Percentiles rank a stretch among this genome's conserved stretches.
Conservation (phyloP, 1,140 invertebrate species). For the Steinernema feltiae region DNA sequence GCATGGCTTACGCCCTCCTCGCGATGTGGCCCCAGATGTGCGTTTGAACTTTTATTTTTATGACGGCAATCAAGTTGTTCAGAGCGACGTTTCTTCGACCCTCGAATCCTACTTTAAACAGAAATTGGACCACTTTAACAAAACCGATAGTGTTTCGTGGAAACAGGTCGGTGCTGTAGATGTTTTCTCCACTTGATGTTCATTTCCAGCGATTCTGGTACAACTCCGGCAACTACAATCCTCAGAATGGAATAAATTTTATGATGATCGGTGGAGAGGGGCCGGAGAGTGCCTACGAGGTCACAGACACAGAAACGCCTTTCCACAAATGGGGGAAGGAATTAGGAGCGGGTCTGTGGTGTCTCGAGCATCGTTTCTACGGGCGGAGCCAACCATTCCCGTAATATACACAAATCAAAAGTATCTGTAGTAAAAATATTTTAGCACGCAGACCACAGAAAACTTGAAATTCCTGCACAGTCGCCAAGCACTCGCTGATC, state of each 20-base stretch:
- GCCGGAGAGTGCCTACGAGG: constrained; percentile 21
- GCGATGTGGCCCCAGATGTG: not conserved
- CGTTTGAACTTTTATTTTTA: not conserved
- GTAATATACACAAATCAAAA: not conserved
- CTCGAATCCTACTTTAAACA: not conserved
- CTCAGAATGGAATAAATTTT: constrained; percentile 12
- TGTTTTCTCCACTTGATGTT: too few species aligned
- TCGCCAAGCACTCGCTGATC: constrained; percentile 32
- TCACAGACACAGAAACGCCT: constrained; percentile 8
- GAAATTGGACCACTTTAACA: not conserved
- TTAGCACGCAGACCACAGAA: constrained; percentile 18
- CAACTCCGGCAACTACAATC: not conserved
- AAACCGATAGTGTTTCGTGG: not conserved
- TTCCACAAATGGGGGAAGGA: constrained; percentile 18
- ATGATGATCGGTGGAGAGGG: constrained; percentile 38
- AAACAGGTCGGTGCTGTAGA: too few species aligned
- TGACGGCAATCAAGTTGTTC: not conserved
- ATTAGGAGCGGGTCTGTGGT: constrained; percentile 25
- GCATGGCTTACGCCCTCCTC: not conserved
- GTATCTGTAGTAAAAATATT: not conserved
- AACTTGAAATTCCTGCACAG: not conserved
- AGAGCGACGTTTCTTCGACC: not conserved
- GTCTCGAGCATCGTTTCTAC: constrained; percentile 34
- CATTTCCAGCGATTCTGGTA: not conserved
- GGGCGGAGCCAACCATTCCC: constrained; percentile 25